These are phyloP conservation scores for Hipparchia sbordonii DNA, from an alignment of 2,888 invertebrate species.

Conservation along the genomic window DNA sequence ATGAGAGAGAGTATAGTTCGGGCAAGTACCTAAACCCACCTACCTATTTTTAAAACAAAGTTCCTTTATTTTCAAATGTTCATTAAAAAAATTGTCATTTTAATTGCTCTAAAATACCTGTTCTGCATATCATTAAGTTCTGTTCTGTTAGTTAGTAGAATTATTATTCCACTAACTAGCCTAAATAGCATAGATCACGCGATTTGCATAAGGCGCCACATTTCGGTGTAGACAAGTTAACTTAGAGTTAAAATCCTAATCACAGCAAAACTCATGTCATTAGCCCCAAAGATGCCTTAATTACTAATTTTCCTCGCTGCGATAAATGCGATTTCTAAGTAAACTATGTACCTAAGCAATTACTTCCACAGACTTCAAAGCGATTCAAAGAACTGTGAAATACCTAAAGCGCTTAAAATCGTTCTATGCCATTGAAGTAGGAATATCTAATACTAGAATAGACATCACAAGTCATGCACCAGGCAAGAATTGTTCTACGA, in stretches of 20 bases:
- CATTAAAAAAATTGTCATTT: not conserved
- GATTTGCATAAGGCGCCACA: not conserved
- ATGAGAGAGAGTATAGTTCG: no score
- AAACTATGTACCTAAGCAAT: slow-evolving; percentile 17
- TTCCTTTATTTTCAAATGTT: no score
- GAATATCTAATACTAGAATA: not conserved
- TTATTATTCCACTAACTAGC: not conserved
- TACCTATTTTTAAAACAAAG: no score
- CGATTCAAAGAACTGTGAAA: slow-evolving; percentile 52
- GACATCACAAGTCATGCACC: not conserved
- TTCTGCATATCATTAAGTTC: not conserved
- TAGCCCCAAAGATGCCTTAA: slow-evolving; percentile 7
- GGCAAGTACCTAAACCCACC: no score
- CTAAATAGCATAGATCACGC: not conserved
- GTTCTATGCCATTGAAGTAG: slow-evolving; percentile 36
- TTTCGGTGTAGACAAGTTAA: not conserved
- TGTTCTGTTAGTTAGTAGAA: not conserved
- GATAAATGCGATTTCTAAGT: slow-evolving; percentile 9
- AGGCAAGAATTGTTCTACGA: not conserved
- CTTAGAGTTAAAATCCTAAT: not conserved
- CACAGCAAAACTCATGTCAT: not conserved
- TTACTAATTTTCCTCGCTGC: slow-evolving; percentile 15
- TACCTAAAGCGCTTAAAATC: slow-evolving; percentile 66
- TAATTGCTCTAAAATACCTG: not conserved
- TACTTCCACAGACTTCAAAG: slow-evolving; percentile 28